These are phyloP conservation scores for Ceratoteleas bidentatus DNA, from an alignment of 1,140 invertebrate species.

Conservation along the genomic window DNA sequence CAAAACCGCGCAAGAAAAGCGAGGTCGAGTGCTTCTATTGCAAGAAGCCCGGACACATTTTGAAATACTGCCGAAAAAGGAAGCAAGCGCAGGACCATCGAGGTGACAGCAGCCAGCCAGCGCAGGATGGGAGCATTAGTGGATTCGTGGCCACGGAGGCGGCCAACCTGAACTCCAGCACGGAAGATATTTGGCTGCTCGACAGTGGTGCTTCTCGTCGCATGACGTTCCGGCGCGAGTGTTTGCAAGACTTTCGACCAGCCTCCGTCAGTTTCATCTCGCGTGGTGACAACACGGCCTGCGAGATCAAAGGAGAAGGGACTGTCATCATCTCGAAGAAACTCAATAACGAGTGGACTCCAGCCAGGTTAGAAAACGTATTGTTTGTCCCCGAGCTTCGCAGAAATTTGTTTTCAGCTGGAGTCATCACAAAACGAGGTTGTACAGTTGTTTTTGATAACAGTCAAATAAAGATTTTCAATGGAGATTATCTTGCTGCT, in stretches of 20 bases:
- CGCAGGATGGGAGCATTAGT: background rate
- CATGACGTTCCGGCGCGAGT: conserved; percentile 31
- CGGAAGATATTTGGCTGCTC: conserved; percentile 26
- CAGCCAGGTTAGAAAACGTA: conserved; percentile 36
- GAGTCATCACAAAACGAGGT: conserved; percentile 15
- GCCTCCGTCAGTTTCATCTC: conserved; percentile 7
- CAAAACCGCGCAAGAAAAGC: conserved; percentile 6
- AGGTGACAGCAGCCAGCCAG: background rate
- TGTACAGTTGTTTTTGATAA: conserved; percentile 11
- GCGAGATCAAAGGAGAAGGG: conserved; percentile 35
- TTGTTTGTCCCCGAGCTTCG: conserved; percentile 17
- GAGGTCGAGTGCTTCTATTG: conserved; percentile 44
- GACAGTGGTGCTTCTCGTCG: conserved; percentile 43
- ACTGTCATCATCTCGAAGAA: conserved; percentile 24
- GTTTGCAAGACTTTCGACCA: conserved; percentile 20
- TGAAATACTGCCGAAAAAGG: conserved; percentile 15
- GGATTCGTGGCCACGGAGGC: conserved; percentile 17
- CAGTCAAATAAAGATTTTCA: conserved; percentile 6
- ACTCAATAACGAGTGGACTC: conserved; percentile 12
- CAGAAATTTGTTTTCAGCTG: conserved; percentile 41
- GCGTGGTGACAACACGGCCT: conserved; percentile 19
- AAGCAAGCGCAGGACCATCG: conserved; percentile 17
- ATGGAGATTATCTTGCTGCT: conserved; percentile 5
- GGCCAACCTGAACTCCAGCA: background rate
- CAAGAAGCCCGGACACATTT: conserved; percentile 30